Evolutionary conservation across 2,888 invertebrate species (phyloP), one percentile per base, ranked within the genome.

Genomic region (Mamestra brassicae): DNA sequence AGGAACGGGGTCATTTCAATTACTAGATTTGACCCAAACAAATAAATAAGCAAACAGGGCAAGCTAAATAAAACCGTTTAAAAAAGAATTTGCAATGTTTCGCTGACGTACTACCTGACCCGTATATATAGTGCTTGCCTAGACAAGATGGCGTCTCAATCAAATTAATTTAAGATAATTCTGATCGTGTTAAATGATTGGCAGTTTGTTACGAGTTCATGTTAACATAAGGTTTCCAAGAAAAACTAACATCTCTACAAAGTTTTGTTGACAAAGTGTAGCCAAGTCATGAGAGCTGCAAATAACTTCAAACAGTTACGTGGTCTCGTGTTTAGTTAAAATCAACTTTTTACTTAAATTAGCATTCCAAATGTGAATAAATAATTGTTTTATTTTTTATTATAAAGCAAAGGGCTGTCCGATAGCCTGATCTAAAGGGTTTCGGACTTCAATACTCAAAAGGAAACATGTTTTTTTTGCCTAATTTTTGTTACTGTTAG

Each of bases 251-350:
- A n/a, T n/a, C n/a, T n/a, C n/a, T n/a, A n/a, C n/a, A 57, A 52
- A 36, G n/a, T 66, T 61, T 17, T 66, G n/a, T 13, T 4, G 38
- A 58, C n/a, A 26, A 58, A 45, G 63, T n/a, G 74, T 57, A 75
- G 60, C 42, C 54, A 34, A 47, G 7, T 26, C 34, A 13, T 50
- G 62, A 26, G 17, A 64, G 58, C 57, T 70, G n/a, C 26, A 73
- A 69, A 69, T 70, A 69, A 54, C 36, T 55, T 45, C 26, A 47
- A 42, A 55, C n/a, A 42, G 55, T 13, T 50, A 71, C 36, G n/a
- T 47, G 10, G 26, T 47, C 58, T 50, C 17, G 13, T 72, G n/a
- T 55, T 70, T 62, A 13, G 34, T 38, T 63, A 10, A 8, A 62
- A 57, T 6, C 10, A 63, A 57, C 38, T 50, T 55, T 73, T 55